Conservation (phyloP, 2,113 vertebrate species). For the Oreocharis arfaki region DNA sequence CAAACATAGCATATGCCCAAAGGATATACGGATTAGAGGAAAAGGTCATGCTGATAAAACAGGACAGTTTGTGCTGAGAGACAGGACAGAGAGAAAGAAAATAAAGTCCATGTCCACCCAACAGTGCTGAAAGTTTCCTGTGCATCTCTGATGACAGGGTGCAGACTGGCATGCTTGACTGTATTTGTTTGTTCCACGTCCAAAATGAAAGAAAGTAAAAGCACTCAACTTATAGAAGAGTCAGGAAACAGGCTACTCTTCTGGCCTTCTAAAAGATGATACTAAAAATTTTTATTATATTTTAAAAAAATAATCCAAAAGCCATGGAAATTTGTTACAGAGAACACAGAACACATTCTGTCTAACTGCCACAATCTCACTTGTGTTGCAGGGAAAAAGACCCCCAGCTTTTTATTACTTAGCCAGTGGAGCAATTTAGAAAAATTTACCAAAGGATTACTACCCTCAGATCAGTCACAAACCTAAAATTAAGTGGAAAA, state of each 20-base stretch:
- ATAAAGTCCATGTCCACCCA: not conserved
- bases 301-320: not conserved
- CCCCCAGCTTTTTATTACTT: not conserved
- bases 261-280: not conserved
- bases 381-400: not conserved
- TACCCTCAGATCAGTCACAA: not conserved
- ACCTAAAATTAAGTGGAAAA: not conserved
- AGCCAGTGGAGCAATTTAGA: not conserved
- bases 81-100: not conserved
- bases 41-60: not conserved
- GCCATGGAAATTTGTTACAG: not conserved
- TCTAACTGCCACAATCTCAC: not conserved
- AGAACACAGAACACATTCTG: fast-evolving
- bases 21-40: not conserved
- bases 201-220: not conserved
- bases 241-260: not conserved
- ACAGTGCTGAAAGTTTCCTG: not conserved
- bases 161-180: not conserved
- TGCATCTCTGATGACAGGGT: not conserved
- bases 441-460: not conserved
- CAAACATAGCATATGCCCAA: not conserved
- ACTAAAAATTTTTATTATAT: not conserved
- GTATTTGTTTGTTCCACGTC: not conserved
- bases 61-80: not conserved
- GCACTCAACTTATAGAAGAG: not conserved